Conservation (phyloP, 2,113 vertebrate species). For the Sarotherodon lohbergeri region DNA sequence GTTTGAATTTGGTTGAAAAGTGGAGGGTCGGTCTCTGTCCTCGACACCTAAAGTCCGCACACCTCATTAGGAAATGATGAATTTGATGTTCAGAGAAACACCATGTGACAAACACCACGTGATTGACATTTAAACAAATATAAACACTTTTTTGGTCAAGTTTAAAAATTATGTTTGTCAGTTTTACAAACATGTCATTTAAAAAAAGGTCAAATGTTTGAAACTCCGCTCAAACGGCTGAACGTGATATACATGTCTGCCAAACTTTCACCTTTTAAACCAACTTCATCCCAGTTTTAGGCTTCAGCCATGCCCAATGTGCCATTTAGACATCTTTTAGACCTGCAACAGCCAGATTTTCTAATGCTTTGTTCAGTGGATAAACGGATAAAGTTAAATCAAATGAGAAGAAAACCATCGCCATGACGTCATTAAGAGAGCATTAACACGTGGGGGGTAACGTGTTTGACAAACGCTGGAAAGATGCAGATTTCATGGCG, state of each 20-base stretch:
- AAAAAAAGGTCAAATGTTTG: neutral
- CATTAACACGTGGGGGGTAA: neutral
- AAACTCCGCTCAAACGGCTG: neutral
- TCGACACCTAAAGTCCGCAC: neutral
- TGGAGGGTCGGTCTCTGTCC: neutral
- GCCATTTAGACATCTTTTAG: accelerated
- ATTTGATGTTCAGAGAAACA: accelerated
- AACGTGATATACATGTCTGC: accelerated
- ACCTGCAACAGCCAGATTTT: neutral
- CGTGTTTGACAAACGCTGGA: neutral
- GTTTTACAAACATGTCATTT: neutral
- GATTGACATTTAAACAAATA: neutral
- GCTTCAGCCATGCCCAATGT: neutral
- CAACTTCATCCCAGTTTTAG: neutral
- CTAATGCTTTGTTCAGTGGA: neutral
- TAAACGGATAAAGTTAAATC: neutral
- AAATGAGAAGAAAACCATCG: neutral
- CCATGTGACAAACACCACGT: neutral
- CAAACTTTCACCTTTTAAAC: neutral
- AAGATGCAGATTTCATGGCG: neutral
- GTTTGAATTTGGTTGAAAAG: neutral
- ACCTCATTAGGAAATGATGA: neutral
- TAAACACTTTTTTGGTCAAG: accelerated
- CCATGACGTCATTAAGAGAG: neutral
- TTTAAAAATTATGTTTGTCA: neutral